phyloP scores from a whole-genome alignment of 2,797 vertebrate genomes.

The Xiphorhynchus erythropygius region DNA sequence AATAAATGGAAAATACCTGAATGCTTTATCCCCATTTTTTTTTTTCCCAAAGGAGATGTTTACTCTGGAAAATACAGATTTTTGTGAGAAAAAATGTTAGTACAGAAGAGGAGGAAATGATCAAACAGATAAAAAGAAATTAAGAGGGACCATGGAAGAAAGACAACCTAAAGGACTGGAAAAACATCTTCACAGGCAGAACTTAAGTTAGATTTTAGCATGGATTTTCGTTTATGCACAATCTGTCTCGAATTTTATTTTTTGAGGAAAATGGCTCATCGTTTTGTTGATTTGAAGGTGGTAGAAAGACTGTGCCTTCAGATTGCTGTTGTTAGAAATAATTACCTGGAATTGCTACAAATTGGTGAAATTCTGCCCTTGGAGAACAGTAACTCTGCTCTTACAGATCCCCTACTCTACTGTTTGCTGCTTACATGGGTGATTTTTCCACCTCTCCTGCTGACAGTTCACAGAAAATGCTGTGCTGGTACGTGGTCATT shows the following conservation, averaged over 20 bases:
- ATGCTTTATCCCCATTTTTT: background rate
- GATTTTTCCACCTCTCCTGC: background rate
- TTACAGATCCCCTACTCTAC: background rate
- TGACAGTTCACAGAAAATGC: background rate
- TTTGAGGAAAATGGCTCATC: background rate
- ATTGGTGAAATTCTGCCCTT: background rate
- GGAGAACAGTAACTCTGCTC: background rate
- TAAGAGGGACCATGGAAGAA: background rate
- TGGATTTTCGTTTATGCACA: background rate
- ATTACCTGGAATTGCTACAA: background rate
- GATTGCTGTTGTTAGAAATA: background rate
- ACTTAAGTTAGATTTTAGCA: background rate
- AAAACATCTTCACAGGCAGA: background rate
- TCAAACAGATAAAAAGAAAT: background rate
- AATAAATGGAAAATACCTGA: background rate
- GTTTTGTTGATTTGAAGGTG: background rate
- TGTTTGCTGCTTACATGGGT: background rate
- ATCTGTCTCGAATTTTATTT: background rate
- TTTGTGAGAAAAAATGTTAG: background rate
- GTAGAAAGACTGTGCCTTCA: background rate
- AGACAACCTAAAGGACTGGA: background rate
- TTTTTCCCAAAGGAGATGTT: background rate
- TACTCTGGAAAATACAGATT: background rate
- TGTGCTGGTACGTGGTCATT: background rate
- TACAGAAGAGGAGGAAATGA: background rate